Evolutionary conservation across 2,797 vertebrate species (phyloP), one percentile per base, ranked within the genome.

Genomic region (Sus cebifrons): DNA sequence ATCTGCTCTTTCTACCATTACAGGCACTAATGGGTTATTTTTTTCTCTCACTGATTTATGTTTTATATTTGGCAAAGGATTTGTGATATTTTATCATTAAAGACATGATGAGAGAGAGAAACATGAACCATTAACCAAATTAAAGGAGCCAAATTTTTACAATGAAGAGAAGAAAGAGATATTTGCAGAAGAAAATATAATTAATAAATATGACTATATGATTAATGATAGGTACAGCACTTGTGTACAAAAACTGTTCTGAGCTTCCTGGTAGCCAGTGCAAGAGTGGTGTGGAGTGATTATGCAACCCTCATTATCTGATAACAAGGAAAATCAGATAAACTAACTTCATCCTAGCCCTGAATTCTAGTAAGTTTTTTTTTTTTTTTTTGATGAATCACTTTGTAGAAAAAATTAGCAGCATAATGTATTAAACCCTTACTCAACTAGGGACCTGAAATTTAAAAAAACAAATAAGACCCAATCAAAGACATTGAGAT

Each of bases 71-170:
- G 40, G 20, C 58, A 73, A 95, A 83, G 44, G 2, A 95, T 40
- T 88, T 91, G 25, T 85, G 12, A 74, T 6, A 56, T 71, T n/a
- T 75, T 54, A n/a, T 81, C 73, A 93, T 94, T 95, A 93, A 94
- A 94, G 64, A 64, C 56, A 64, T 92, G 65, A 83, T 56, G 3
- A 73, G 5, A 89, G 6, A 91, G 5, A 71, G 29, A 77, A 81
- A 65, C 6, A 58, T 60, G 18, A 93, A 25, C 49, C 40, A 75
- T 62, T 82, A 94, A 92, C 44, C 70, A 85, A 17, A 88, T 71
- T 58, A 91, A 54, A 54, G 13, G 18, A 82, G n/a, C 8, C 17
- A 82, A 56, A 44, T 56, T 77, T 81, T 60, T 74, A 0, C 29
- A 71, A 67, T 58, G 85, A 64, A 96, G 49, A 87, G 15, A 75